These are phyloP conservation scores for Crossoptilon crossoptilon DNA, from an alignment of 2,797 vertebrate species.

Conservation along the genomic window DNA sequence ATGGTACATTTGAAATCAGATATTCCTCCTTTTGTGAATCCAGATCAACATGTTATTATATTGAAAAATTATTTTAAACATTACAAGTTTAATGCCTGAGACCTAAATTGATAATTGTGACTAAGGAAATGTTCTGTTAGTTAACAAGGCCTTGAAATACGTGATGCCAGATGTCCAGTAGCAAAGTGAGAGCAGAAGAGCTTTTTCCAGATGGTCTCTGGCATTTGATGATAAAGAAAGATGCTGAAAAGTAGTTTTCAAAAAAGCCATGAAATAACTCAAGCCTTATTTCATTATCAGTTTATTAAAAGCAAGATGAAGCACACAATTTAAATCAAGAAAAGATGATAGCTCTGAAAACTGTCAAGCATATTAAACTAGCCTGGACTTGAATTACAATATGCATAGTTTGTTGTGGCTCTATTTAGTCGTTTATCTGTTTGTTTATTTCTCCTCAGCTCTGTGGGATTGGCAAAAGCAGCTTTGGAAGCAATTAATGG, in stretches of 20 bases:
- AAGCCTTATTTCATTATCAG: conserved; percentile 6
- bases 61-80: neutral
- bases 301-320: neutral
- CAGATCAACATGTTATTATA: neutral
- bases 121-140: neutral
- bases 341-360: conserved; percentile 3
- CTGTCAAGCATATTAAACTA: neutral
- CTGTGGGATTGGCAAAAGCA: conserved; percentile 96
- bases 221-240: conserved; percentile 47
- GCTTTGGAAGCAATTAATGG: conserved; percentile 98
- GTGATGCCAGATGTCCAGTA: conserved; percentile 2
- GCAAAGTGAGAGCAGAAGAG: conserved; percentile 42
- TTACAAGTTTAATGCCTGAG: neutral
- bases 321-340: neutral
- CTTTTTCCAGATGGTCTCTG: conserved; percentile 41
- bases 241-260: neutral
- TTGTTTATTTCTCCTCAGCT: conserved; percentile 80
- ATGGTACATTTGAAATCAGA: neutral
- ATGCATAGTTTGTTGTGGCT: neutral
- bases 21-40: neutral
- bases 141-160: neutral
- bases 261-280: neutral
- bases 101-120: neutral
- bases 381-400: neutral
- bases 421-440: neutral